phyloP scores from a whole-genome alignment of 1,140 invertebrate genomes.

The Plutomurus gul region DNA sequence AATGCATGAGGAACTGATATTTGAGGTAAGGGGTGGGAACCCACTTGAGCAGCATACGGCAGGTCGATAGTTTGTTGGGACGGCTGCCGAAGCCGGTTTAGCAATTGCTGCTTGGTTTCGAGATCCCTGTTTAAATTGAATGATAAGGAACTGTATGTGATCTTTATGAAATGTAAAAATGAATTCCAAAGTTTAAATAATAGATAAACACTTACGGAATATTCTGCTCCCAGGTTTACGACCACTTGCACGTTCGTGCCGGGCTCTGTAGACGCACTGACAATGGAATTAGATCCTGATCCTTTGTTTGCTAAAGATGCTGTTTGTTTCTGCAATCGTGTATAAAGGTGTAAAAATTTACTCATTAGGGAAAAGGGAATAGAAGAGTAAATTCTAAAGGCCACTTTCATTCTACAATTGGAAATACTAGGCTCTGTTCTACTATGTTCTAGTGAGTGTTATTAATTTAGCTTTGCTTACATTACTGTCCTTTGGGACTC shows the following conservation, averaged over 20 bases:
- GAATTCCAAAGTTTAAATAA: too few relatives aligned
- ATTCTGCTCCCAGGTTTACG: background rate
- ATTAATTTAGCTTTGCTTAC: background rate
- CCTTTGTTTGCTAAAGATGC: conserved; percentile 8
- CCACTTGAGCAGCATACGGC: background rate
- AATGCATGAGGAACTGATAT: background rate
- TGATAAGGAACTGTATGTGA: too few relatives aligned
- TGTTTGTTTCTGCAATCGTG: background rate
- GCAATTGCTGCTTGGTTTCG: too few relatives aligned
- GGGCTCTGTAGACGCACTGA: background rate
- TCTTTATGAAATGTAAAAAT: too few relatives aligned
- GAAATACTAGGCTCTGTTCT: too few relatives aligned
- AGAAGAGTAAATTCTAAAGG: background rate
- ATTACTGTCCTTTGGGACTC: background rate
- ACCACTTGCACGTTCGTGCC: background rate
- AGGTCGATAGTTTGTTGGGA: background rate
- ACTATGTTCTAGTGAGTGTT: background rate
- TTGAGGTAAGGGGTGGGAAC: background rate
- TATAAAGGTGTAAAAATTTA: background rate
- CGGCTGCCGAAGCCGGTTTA: background rate
- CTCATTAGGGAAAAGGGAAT: background rate
- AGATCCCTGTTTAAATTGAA: too few relatives aligned
- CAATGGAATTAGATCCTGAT: background rate
- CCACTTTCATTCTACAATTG: too few relatives aligned
- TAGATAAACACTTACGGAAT: background rate